Percentiles rank a stretch among this genome's conserved stretches.
These are phyloP conservation scores for Climacteris rufus DNA, from an alignment of 2,113 vertebrate genomes.

Conservation along the genomic window DNA sequence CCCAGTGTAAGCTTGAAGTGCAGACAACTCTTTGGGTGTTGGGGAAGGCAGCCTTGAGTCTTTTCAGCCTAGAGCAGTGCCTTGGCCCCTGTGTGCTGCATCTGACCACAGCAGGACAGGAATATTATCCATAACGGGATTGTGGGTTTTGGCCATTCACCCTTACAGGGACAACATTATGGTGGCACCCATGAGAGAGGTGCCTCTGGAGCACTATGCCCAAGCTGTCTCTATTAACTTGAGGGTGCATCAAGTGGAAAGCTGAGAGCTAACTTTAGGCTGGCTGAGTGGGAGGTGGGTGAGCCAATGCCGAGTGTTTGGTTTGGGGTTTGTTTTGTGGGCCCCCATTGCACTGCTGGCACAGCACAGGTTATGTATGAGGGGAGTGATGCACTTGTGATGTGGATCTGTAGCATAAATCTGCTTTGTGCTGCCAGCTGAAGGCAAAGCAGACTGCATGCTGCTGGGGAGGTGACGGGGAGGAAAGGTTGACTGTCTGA, in stretches of 20 bases:
- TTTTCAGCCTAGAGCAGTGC: not conserved
- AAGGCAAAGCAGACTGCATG: not conserved
- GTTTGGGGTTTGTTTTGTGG: not conserved
- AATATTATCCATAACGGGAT: not conserved
- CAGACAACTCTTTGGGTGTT: not conserved
- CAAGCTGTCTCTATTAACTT: not conserved
- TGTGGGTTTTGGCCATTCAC: not conserved
- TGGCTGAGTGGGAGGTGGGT: not conserved
- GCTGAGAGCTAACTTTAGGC: not conserved
- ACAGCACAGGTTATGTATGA: not conserved
- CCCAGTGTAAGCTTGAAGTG: not conserved
- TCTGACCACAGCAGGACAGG: accelerated
- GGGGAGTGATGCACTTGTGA: not conserved
- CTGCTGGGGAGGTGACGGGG: not conserved
- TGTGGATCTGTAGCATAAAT: not conserved
- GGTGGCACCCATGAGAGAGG: not conserved
- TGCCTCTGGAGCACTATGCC: not conserved
- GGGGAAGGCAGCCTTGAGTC: not conserved
- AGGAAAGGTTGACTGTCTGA: slow-evolving; percentile 42
- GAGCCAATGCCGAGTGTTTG: not conserved
- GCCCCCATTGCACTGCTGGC: not conserved
- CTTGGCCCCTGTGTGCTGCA: not conserved
- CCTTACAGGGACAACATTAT: not conserved
- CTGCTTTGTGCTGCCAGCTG: slow-evolving; percentile 2
- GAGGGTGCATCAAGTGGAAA: not conserved